Base-by-base conservation (phyloP, 2,797 vertebrate genomes). In the Tadarida brasiliensis region DNA sequence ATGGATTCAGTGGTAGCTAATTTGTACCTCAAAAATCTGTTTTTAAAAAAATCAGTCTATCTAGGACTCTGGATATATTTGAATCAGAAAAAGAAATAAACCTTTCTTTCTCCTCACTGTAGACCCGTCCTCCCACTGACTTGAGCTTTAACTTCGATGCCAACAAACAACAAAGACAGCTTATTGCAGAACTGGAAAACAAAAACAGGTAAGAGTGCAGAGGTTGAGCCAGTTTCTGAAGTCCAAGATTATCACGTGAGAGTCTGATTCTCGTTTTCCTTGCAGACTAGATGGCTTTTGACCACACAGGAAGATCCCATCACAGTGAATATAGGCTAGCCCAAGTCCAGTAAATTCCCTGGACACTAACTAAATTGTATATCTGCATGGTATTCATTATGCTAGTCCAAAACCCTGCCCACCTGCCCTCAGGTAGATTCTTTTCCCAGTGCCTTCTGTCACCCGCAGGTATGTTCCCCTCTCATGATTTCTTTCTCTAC, bases 101-200 rank as follows among this genome's bases (percentile, higher is more conserved):
- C 17, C 22, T 70, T n/a, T 16, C 63, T 82, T 39, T 94, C 76
- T 91, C 39, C 47, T 63, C 12, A 11, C 98, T 94, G 24, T 98
- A 99, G 99, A 99, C 99, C 91, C 99, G 99, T 90, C 99, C 99
- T 87, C 99, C 99, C 0, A 97, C 99, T 26, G 99, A 99, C 95
- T 97, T 99, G 98, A 98, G 98, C 56, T 99, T 99, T 98, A 99
- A 98, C 98, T 99, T 99, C 0, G 99, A 99, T 94, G 99, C 99
- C 97, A 99, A 99, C 95, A 99, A 99, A 94, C 99, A 99, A 19
- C 99, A 99, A 95, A 98, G 99, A 47, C 99, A 99, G 97, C 99
- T 99, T 98, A 99, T 99, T 20, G 99, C 99, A 3, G 99, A 99
- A 98, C 98, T 99, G 98, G 99, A 99, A 97, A 99, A 99, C 98